Conservation (phyloP, 2,888 invertebrate species). For the Perithous albicinctus region DNA sequence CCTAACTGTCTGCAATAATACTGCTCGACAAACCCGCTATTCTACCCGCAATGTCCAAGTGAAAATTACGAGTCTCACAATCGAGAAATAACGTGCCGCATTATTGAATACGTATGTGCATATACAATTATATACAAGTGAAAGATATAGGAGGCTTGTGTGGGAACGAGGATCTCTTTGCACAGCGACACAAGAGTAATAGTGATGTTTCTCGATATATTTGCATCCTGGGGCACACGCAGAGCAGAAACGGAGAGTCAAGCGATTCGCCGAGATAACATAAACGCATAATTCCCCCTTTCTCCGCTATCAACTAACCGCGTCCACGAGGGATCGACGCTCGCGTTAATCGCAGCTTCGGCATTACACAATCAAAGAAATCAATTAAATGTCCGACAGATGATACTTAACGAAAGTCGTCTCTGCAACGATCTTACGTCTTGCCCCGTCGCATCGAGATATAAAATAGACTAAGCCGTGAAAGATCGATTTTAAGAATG, state of each 20-base stretch:
- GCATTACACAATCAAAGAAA: slow-evolving; percentile 77
- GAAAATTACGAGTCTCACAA: slow-evolving; percentile 60
- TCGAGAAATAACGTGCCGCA: slow-evolving; percentile 51
- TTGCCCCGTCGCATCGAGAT: not conserved
- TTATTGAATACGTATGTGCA: slow-evolving; percentile 53
- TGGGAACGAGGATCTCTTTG: slow-evolving; percentile 53
- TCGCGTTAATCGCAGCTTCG: slow-evolving; percentile 54
- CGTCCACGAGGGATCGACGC: slow-evolving; percentile 48
- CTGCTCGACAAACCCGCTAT: slow-evolving; percentile 32
- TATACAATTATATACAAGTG: slow-evolving; percentile 33
- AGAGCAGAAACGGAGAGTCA: slow-evolving; percentile 25
- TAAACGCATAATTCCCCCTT: slow-evolving; percentile 46
- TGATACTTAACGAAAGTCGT: slow-evolving; percentile 55
- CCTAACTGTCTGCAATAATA: slow-evolving; percentile 35
- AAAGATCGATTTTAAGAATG: slow-evolving; percentile 38
- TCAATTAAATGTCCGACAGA: slow-evolving; percentile 76
- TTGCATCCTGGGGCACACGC: slow-evolving; percentile 14
- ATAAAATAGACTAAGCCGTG: slow-evolving; percentile 13
- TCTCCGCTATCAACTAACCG: slow-evolving; percentile 2
- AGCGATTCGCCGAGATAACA: slow-evolving; percentile 56
- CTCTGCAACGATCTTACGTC: slow-evolving; percentile 26
- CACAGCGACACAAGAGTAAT: slow-evolving; percentile 8
- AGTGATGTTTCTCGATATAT: slow-evolving; percentile 50
- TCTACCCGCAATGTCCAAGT: slow-evolving; percentile 18
- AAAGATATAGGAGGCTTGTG: slow-evolving; percentile 51